Evolutionary conservation across 1,140 invertebrate species (phyloP).

Genomic region (Archivesica marissinica): DNA sequence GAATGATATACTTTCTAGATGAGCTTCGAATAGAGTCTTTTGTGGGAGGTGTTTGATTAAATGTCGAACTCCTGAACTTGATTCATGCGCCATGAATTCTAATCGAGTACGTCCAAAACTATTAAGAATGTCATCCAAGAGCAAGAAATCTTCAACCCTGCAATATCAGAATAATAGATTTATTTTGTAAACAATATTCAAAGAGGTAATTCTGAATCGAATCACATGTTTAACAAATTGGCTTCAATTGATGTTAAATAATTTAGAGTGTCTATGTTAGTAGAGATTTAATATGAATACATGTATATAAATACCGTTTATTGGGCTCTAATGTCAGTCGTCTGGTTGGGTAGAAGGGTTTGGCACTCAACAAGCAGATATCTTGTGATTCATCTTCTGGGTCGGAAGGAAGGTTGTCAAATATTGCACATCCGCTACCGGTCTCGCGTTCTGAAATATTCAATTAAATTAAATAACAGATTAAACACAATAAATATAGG

Average conservation of each 20-base stretch:
- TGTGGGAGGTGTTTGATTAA: constrained; percentile 18
- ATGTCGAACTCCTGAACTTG: constrained; percentile 19
- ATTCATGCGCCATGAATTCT: constrained; percentile 6
- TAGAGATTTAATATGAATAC: too few species aligned
- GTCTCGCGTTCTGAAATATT: constrained; percentile 2
- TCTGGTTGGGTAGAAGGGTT: constrained; percentile 20
- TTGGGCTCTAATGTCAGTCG: constrained; percentile 7
- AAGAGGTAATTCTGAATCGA: too few species aligned
- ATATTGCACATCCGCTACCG: constrained; percentile 57
- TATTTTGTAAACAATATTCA: neutral
- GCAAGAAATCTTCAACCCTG: constrained; percentile 42
- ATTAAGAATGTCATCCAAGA: constrained; percentile 7
- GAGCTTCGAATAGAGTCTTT: constrained; percentile 11
- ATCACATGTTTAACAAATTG: too few species aligned
- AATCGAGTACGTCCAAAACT: neutral
- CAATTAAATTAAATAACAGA: too few species aligned
- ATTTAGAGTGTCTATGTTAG: too few species aligned
- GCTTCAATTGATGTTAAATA: too few species aligned
- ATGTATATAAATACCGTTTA: constrained; percentile 16
- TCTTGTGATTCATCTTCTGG: constrained; percentile 64
- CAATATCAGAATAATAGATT: neutral
- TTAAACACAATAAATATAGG: too few species aligned
- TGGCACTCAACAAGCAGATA: constrained; percentile 17
- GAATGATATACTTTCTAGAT: constrained; percentile 17
- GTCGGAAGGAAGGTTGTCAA: constrained; percentile 64